Conservation (phyloP, 2,888 invertebrate species). For the Agrotis puta region DNA sequence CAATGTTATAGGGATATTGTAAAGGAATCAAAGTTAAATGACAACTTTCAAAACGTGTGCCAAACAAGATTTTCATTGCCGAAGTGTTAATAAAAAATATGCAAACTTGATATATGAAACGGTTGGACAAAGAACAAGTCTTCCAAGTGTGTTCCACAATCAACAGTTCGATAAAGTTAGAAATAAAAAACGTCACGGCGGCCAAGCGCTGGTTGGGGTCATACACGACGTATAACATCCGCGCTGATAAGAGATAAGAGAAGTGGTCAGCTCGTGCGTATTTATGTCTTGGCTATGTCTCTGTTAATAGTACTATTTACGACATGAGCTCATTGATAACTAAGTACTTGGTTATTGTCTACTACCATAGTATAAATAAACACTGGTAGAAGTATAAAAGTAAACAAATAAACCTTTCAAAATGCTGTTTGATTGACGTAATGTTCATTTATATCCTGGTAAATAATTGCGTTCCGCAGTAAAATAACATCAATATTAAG, state of each 20-base stretch:
- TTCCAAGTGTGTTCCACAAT: slow-evolving; percentile 19
- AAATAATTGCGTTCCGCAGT: slow-evolving; percentile 14
- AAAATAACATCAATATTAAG: slow-evolving; percentile 2
- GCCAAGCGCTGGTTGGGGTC: slow-evolving; percentile 72
- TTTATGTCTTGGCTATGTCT: slow-evolving; percentile 70
- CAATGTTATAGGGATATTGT: slow-evolving; percentile 35
- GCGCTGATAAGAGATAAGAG: slow-evolving; percentile 77
- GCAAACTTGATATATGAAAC: slow-evolving; percentile 26
- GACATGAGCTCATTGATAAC: slow-evolving; percentile 80
- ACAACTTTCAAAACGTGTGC: slow-evolving; percentile 60
- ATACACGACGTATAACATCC: slow-evolving; percentile 75
- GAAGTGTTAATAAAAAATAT: slow-evolving; percentile 45
- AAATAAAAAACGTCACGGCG: slow-evolving; percentile 69
- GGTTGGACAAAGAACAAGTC: slow-evolving; percentile 27
- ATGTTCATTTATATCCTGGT: slow-evolving; percentile 14
- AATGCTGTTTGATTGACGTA: slow-evolving; percentile 16
- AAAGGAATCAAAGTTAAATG: slow-evolving; percentile 36
- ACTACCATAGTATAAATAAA: slow-evolving; percentile 1
- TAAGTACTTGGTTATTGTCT: slow-evolving; percentile 25
- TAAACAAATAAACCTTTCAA: slow-evolving; percentile 33
- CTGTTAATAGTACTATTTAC: slow-evolving; percentile 73
- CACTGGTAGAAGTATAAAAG: slow-evolving; percentile 4
- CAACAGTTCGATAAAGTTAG: slow-evolving; percentile 45
- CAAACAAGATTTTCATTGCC: slow-evolving; percentile 57
- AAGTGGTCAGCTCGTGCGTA: slow-evolving; percentile 71